Base-by-base conservation (phyloP, 2,113 vertebrate genomes). In the Leucopsar rothschildi region DNA sequence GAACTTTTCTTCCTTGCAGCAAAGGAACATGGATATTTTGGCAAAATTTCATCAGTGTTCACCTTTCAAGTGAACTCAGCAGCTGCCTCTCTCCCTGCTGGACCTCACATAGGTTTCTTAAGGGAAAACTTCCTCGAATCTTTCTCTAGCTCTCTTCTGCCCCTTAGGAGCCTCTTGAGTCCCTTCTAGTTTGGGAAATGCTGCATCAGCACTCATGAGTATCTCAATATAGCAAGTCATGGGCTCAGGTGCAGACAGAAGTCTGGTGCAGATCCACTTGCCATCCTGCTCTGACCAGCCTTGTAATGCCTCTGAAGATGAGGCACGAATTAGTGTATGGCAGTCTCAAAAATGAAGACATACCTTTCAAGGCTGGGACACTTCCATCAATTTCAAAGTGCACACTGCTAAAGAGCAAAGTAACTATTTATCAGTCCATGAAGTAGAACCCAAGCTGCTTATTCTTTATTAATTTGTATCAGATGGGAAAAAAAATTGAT, bases 181-280 rank as follows among this genome's bases (percentile, higher is more conserved):
- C 22, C 39, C 14, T 78, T 61, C 10, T 37, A 28, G 24, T n/a
- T 21, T 66, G 56, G 86, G 65, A 65, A 75, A 33, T 16, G 37
- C 27, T 72, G 1, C 28, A 3, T 28, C 61, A 66, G 86, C 61
- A 20, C 56, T 57, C 0, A 1, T 9, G 52, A 52, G 45, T 27
- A 7, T 35, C 55, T 71, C 83, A 40, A 1, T 8, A 27, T 0
- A 28, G 37, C 24, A 22, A 49, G 61, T 22, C 9, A 47, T 0
- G 37, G 61, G 70, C 55, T 65, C 10, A 23, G n/a, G n/a, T 44
- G 37, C 3, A 65, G 64, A 12, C 6, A 39, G 82, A 22, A 55
- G 24, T 10, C 31, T 42, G 65, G 55, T 42, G 65, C 15, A 8
- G 57, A 25, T 27, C 27, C 1, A 1, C 28, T 61, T 22, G 2